Conservation (phyloP, 1,140 invertebrate genomes). For the Pseudobourletiella spinata region DNA sequence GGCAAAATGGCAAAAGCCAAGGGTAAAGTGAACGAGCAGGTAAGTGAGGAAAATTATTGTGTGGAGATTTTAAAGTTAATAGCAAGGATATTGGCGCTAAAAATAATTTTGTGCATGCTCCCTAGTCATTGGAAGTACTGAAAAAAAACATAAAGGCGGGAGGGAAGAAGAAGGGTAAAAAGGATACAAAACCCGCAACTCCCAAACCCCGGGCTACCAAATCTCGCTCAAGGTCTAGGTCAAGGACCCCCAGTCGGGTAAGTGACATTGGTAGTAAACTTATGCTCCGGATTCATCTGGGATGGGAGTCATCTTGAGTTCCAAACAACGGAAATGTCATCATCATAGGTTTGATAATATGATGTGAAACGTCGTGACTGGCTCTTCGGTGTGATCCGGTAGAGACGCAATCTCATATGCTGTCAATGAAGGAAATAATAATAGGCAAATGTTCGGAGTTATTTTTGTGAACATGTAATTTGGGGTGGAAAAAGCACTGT, state of each 20-base stretch:
- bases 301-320: no score
- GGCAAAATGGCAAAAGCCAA: slow-evolving; percentile 26
- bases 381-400: background rate
- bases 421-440: background rate
- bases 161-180: background rate
- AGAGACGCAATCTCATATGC: background rate
- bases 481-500: no score
- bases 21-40: slow-evolving; percentile 24
- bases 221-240: slow-evolving; percentile 13
- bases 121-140: slow-evolving; percentile 14
- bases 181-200: background rate
- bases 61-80: background rate
- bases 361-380: background rate
- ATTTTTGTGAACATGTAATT: no score
- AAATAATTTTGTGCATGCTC: background rate
- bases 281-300: no score
- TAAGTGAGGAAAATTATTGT: background rate
- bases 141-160: slow-evolving; percentile 17
- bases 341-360: background rate
- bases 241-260: slow-evolving; percentile 24
- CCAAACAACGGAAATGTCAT: background rate
- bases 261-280: no score
- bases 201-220: background rate
- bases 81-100: background rate
- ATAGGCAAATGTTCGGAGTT: background rate